Evolutionary conservation across 2,113 vertebrate genomes (phyloP).

Genomic region (Eurypyga helias): DNA sequence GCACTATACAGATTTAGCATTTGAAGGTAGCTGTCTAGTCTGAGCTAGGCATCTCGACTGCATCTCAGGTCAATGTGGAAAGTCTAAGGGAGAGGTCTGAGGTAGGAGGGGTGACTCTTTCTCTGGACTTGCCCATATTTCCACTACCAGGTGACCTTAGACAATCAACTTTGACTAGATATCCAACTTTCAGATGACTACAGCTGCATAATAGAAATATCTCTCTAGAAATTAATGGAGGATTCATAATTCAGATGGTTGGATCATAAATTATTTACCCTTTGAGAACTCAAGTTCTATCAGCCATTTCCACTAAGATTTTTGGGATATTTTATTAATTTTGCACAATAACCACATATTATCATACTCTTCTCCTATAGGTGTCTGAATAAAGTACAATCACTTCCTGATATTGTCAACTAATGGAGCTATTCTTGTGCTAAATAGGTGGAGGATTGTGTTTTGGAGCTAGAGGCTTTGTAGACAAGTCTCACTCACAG

Average conservation of each 20-base stretch:
- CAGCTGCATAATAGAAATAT: not conserved
- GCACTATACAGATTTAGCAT: not conserved
- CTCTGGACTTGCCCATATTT: not conserved
- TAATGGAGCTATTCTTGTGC: not conserved
- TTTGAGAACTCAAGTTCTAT: not conserved
- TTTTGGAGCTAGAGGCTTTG: not conserved
- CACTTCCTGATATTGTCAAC: not conserved
- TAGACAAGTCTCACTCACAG: rapidly evolving
- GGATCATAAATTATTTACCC: not conserved
- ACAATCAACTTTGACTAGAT: not conserved
- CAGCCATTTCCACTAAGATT: not conserved
- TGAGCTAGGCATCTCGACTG: not conserved
- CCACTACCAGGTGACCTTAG: not conserved
- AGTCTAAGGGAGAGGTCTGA: not conserved
- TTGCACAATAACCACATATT: not conserved
- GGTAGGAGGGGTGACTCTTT: not conserved
- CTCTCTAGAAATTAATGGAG: not conserved
- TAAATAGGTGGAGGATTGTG: not conserved
- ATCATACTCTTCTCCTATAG: not conserved
- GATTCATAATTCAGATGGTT: not conserved
- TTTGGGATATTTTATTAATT: not conserved
- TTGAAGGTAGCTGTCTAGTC: not conserved
- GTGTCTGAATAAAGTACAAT: not conserved
- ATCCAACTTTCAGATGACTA: not conserved
- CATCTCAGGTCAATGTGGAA: not conserved